phyloP scores from a whole-genome alignment of 2,797 vertebrate genomes.

The Phrynocephalus forsythii region DNA sequence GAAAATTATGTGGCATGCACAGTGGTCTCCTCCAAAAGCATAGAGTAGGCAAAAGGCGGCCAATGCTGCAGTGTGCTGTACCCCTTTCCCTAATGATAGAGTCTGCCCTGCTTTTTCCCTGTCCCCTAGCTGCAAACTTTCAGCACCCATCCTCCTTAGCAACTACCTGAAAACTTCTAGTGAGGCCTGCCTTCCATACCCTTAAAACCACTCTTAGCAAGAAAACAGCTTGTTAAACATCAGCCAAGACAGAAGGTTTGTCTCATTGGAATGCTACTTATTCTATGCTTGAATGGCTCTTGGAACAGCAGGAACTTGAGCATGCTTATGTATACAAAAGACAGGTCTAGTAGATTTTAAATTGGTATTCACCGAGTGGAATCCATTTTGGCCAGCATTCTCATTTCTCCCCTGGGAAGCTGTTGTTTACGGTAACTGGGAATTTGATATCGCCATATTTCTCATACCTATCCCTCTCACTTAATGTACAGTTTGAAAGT shows the following conservation, averaged over 20 bases:
- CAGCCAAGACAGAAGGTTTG: conserved; percentile 78
- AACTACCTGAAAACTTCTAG: neutral
- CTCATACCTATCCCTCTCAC: conserved; percentile 49
- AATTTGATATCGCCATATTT: conserved; percentile 64
- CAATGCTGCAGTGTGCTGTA: too few relatives aligned
- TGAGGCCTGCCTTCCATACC: neutral
- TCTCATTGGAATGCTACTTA: conserved; percentile 76
- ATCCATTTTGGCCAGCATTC: conserved; percentile 72
- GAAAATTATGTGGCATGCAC: neutral
- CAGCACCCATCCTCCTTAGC: neutral
- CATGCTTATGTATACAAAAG: conserved; percentile 69
- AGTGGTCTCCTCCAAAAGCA: neutral
- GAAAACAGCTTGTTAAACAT: conserved; percentile 80
- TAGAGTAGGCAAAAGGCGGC: too few relatives aligned
- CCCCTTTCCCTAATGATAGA: neutral
- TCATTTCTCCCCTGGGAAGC: conserved; percentile 69
- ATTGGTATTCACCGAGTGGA: conserved; percentile 74
- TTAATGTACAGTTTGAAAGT: conserved; percentile 62
- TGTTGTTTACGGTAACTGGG: conserved; percentile 63
- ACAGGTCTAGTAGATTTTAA: conserved; percentile 72
- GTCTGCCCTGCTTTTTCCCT: neutral
- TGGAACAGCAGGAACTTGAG: conserved; percentile 69
- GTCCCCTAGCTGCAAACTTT: neutral
- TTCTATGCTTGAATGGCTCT: conserved; percentile 74
- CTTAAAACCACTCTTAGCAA: conserved; percentile 65